phyloP scores from a whole-genome alignment of 2,113 vertebrate species.

The Suricata suricatta region DNA sequence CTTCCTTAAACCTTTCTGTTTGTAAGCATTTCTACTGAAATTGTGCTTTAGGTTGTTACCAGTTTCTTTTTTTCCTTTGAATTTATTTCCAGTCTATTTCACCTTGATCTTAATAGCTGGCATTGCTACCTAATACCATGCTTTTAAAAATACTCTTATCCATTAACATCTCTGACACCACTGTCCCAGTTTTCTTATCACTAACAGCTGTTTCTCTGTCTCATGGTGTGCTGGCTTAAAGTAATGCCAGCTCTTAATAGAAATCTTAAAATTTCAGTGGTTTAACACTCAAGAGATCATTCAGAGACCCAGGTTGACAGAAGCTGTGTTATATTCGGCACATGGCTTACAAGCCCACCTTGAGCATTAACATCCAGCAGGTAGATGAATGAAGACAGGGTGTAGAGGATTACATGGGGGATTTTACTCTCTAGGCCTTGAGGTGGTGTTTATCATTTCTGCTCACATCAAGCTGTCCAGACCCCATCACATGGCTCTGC shows the following conservation, averaged over 20 bases:
- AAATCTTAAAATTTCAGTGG: constrained; percentile 6
- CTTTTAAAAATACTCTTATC: background rate
- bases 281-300: background rate
- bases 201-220: background rate
- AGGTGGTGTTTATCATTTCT: background rate
- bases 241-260: background rate
- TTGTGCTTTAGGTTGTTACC: background rate
- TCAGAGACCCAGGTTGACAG: background rate
- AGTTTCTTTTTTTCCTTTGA: background rate
- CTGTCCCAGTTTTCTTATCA: background rate
- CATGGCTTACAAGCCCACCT: background rate
- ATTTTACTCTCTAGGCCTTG: background rate
- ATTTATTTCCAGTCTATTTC: background rate
- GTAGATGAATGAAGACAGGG: background rate
- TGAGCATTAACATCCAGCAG: background rate
- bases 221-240: background rate
- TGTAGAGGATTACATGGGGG: background rate
- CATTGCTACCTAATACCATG: background rate
- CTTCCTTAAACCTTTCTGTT: background rate
- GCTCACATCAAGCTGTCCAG: background rate
- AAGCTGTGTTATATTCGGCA: background rate
- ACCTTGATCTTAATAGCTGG: background rate
- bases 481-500: background rate
- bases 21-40: background rate
- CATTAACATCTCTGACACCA: background rate